Evolutionary conservation across 2,797 vertebrate species (phyloP), one percentile per base, ranked within the genome.

Genomic region (Garrulus glandarius): DNA sequence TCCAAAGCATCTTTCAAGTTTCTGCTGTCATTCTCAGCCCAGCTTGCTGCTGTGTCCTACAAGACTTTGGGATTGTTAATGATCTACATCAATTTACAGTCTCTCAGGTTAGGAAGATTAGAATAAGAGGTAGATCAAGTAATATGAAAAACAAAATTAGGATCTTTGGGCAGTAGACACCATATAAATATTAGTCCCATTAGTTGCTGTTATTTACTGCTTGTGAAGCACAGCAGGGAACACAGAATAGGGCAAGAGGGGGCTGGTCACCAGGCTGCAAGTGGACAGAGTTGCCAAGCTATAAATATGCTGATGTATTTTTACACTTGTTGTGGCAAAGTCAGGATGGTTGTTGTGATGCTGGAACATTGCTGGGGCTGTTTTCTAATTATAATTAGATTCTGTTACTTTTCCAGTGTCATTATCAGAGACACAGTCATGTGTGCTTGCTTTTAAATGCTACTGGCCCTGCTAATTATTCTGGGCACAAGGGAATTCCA

Each of bases 251-350:
- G 71, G 83, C 86, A 83, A 65, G 86, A 88, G 71, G 63, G 57
- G 83, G 49, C 39, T 81, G 5, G 10, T 85, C 93, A 79, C 60
- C 6, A 0, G 76, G 72, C 72, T 86, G 70, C 82, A 91, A 91
- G 63, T 30, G 79, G 76, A 78, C 85, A 78, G 95, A 93, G 89
- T 52, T 94, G 77, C 84, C 91, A 92, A 87, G 89, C 96, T 97
- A 97, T 97, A 97, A 97, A 97, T 97, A 97, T 36, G 65, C 75
- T 64, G 93, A 91, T 96, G 69, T 96, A 97, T 97, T 97, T 96
- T 97, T 96, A 96, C 94, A 95, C 92, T 92, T 95, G 96, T 96
- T 96, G 79, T 96, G 93, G 84, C 86, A 86, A 91, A 97, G 95
- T 87, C 93, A 92, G 95, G 90, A 92, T 93, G 82, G 93, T 93